Conservation (phyloP, 2,888 invertebrate genomes). For the Heteromurus nitidus region DNA sequence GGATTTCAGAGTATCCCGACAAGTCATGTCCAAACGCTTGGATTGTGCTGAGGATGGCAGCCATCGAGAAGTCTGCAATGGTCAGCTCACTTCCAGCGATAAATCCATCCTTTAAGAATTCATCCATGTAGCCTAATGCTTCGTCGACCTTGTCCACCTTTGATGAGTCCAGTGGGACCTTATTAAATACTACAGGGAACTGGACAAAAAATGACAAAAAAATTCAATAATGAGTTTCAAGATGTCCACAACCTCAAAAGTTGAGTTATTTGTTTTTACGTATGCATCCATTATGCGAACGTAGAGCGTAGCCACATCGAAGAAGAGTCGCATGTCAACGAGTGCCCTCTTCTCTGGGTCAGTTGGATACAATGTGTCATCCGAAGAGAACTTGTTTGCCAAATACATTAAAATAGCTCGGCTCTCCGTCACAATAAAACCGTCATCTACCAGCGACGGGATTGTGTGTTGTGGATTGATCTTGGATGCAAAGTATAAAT, state of each 20-base stretch:
- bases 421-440: slow-evolving; percentile 52
- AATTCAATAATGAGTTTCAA: slow-evolving; percentile 76
- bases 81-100: slow-evolving; percentile 75
- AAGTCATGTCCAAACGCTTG: slow-evolving; percentile 78
- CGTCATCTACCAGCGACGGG: slow-evolving; percentile 57
- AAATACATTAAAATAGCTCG: slow-evolving; percentile 88
- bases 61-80: slow-evolving; percentile 77
- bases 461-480: slow-evolving; percentile 54
- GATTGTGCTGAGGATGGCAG: slow-evolving; percentile 76
- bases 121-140: slow-evolving; percentile 76
- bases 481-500: slow-evolving; percentile 51
- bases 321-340: slow-evolving; percentile 87
- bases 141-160: slow-evolving; percentile 75
- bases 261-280: slow-evolving; percentile 77
- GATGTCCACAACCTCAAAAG: neutral
- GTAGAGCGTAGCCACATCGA: slow-evolving; percentile 87
- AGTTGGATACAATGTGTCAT: slow-evolving; percentile 85
- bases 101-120: slow-evolving; percentile 75
- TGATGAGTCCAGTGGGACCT: slow-evolving; percentile 75
- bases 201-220: slow-evolving; percentile 27
- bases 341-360: slow-evolving; percentile 85
- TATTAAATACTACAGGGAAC: slow-evolving; percentile 65
- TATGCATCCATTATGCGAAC: slow-evolving; percentile 83
- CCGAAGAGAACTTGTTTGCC: slow-evolving; percentile 86
- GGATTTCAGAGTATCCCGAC: slow-evolving; percentile 82